Percentiles rank a stretch among this genome's conserved stretches.
phyloP scores from a whole-genome alignment of 2,113 vertebrate species.

The Tyto alba region DNA sequence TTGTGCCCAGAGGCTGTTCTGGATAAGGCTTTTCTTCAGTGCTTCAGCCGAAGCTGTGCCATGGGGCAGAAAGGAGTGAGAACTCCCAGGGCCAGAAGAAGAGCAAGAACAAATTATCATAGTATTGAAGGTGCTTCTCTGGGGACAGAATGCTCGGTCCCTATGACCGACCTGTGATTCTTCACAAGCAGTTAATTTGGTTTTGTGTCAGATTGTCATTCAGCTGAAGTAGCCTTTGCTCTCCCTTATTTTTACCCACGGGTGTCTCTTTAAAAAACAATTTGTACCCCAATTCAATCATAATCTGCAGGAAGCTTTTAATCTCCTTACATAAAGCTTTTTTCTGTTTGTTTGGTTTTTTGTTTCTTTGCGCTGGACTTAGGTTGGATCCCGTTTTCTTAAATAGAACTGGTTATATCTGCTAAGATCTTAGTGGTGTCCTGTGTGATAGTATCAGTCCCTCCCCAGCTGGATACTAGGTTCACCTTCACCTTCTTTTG shows the following conservation, averaged over 20 bases:
- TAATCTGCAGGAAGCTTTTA: not conserved
- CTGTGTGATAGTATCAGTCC: not conserved
- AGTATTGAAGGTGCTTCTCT: not conserved
- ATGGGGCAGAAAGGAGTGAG: not conserved
- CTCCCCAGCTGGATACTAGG: not conserved
- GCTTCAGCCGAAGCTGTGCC: not conserved
- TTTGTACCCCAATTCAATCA: not conserved
- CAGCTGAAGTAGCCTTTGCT: not conserved
- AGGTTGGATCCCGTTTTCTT: not conserved
- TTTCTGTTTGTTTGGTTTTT: not conserved
- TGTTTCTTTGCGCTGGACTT: not conserved
- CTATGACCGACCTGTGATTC: accelerated
- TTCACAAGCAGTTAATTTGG: not conserved
- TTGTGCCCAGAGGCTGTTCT: not conserved
- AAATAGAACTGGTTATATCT: not conserved
- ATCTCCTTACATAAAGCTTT: not conserved
- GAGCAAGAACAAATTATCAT: not conserved
- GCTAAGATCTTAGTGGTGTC: not conserved
- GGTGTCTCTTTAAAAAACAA: not conserved
- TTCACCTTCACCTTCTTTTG: not conserved
- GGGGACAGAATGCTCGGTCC: not conserved
- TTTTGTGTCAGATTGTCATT: not conserved
- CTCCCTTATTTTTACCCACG: not conserved
- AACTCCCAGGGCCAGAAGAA: not conserved
- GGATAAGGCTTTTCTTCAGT: not conserved